phyloP scores from a whole-genome alignment of 2,797 vertebrate genomes.

The Phrynocephalus vlangalii region DNA sequence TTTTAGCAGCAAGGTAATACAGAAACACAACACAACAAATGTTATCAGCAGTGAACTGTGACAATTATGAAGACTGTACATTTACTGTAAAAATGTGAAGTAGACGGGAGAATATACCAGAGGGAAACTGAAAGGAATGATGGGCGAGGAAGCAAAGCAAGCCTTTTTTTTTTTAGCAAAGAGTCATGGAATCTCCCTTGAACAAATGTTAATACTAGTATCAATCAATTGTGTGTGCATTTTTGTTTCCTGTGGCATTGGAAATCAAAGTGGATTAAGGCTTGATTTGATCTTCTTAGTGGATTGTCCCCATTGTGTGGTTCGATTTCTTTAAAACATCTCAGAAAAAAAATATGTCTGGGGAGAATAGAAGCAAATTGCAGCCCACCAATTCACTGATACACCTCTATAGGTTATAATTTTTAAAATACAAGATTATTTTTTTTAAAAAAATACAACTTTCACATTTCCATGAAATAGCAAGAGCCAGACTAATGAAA shows the following conservation, averaged over 20 bases:
- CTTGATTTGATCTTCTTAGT: not conserved
- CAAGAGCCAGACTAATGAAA: not conserved
- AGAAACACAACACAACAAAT: not conserved
- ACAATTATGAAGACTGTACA: not conserved
- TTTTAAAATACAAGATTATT: not conserved
- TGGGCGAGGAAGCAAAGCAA: not conserved
- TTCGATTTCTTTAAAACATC: not conserved
- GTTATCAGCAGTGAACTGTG: not conserved
- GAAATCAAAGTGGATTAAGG: not conserved
- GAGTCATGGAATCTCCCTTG: no score
- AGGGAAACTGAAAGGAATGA: not conserved
- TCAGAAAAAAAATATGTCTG: not conserved
- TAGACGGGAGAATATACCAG: not conserved
- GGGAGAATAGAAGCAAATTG: not conserved
- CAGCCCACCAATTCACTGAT: not conserved
- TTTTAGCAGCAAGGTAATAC: not conserved
- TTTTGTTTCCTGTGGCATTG: not conserved
- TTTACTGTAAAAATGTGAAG: not conserved
- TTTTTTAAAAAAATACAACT: not conserved
- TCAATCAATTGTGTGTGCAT: no score
- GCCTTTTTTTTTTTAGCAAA: no score
- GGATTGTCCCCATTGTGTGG: not conserved
- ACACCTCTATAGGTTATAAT: not conserved
- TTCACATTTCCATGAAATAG: no score
- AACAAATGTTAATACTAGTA: no score